Conservation (phyloP, 2,888 invertebrate genomes). For the Ectobius pallidus region DNA sequence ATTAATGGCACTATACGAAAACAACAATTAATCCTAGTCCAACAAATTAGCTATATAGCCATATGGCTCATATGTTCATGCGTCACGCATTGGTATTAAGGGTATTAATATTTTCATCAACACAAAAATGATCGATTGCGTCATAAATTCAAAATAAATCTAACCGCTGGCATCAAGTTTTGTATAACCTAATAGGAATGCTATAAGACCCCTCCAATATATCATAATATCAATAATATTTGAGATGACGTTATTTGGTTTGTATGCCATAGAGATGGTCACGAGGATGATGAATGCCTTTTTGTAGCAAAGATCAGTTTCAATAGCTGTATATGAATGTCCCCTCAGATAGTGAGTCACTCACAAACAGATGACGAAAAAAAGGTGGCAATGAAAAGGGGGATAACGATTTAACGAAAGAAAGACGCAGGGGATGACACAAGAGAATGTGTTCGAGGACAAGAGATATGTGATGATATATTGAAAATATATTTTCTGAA, state of each 20-base stretch:
- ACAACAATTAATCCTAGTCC: not conserved
- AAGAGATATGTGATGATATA: constrained; percentile 10
- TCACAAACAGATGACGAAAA: not conserved
- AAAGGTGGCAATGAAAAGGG: constrained; percentile 13
- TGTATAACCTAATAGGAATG: not conserved
- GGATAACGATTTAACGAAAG: constrained; percentile 11
- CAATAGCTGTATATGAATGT: constrained; percentile 9
- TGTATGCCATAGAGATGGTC: not conserved
- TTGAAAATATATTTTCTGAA: constrained; percentile 2
- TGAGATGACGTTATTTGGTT: not conserved
- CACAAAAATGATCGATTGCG: constrained; percentile 4
- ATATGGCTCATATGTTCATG: not conserved
- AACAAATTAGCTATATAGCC: not conserved
- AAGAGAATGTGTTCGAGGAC: not conserved
- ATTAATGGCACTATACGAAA: not conserved
- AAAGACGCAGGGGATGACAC: not conserved
- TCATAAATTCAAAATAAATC: constrained; percentile 13
- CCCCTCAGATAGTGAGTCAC: not conserved
- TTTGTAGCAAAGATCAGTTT: constrained; percentile 8
- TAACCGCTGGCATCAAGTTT: not conserved
- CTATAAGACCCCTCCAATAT: not conserved
- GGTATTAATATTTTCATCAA: constrained; percentile 16
- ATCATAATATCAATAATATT: constrained; percentile 14
- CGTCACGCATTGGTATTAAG: constrained; percentile 5
- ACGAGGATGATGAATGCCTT: constrained; percentile 11